Conservation (phyloP, 1,140 invertebrate genomes). For the Phymorhynchus buccinoides region DNA sequence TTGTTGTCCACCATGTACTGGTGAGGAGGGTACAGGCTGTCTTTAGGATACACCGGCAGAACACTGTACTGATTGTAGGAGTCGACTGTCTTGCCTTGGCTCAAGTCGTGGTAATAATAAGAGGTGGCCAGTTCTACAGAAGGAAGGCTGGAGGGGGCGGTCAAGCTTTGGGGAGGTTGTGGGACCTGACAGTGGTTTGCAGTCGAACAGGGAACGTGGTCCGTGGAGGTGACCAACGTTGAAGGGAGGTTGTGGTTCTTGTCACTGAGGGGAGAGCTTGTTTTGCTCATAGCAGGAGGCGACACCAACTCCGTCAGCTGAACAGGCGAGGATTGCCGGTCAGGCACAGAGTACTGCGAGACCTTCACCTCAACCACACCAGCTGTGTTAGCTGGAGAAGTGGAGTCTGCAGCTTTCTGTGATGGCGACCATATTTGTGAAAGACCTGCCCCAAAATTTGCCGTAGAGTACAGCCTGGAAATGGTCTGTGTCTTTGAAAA, state of each 20-base stretch:
- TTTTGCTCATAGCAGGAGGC: neutral
- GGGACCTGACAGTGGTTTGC: neutral
- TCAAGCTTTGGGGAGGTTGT: neutral
- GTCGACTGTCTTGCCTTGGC: neutral
- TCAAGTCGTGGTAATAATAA: neutral
- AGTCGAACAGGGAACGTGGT: neutral
- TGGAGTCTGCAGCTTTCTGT: neutral
- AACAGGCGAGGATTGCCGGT: neutral
- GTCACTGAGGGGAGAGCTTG: neutral
- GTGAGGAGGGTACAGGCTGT: neutral
- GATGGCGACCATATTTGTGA: neutral
- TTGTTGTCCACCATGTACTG: neutral
- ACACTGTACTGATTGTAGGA: neutral
- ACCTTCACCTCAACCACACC: neutral
- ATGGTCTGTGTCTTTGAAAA: neutral
- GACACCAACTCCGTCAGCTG: constrained; percentile 15
- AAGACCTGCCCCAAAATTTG: neutral
- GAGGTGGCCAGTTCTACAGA: neutral
- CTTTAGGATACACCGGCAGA: neutral
- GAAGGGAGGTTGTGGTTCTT: constrained; percentile 9
- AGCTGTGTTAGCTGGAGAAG: neutral
- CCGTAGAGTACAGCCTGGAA: neutral
- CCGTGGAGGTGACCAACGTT: neutral
- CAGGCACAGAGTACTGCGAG: neutral
- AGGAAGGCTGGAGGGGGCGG: neutral